Conservation (phyloP, 2,888 invertebrate genomes). For the Eilema griseolum region DNA sequence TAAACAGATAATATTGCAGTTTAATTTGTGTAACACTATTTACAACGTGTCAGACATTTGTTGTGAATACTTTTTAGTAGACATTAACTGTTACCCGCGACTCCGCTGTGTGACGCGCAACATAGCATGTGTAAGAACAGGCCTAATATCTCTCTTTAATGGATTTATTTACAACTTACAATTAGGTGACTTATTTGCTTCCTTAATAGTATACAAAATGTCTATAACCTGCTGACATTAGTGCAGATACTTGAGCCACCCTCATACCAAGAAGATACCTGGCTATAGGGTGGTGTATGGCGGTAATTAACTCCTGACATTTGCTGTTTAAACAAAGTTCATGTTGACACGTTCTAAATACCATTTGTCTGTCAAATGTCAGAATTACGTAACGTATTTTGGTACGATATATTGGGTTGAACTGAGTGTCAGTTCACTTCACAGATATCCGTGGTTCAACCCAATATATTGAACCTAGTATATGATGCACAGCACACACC, state of each 20-base stretch:
- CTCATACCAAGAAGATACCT: conserved; percentile 8
- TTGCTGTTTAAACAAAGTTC: conserved; percentile 53
- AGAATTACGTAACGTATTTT: neutral
- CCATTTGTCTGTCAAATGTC: conserved; percentile 35
- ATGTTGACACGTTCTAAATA: conserved; percentile 31
- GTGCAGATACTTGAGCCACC: neutral
- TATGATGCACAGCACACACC: too few species aligned
- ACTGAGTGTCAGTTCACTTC: too few species aligned
- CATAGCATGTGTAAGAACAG: too few species aligned
- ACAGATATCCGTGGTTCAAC: too few species aligned
- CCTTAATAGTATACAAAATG: neutral
- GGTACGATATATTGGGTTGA: too few species aligned
- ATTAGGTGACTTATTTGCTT: neutral
- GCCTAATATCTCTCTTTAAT: too few species aligned
- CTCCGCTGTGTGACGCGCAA: too few species aligned
- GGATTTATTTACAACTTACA: too few species aligned
- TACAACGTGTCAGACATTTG: neutral
- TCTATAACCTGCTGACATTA: conserved; percentile 6
- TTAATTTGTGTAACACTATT: neutral
- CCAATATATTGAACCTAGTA: neutral
- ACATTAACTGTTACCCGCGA: too few species aligned
- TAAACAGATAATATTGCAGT: neutral
- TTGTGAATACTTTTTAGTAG: too few species aligned
- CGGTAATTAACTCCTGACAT: conserved; percentile 52
- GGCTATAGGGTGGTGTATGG: conserved; percentile 9